phyloP scores from a whole-genome alignment of 2,797 vertebrate species.

The Sebastes steindachneri region DNA sequence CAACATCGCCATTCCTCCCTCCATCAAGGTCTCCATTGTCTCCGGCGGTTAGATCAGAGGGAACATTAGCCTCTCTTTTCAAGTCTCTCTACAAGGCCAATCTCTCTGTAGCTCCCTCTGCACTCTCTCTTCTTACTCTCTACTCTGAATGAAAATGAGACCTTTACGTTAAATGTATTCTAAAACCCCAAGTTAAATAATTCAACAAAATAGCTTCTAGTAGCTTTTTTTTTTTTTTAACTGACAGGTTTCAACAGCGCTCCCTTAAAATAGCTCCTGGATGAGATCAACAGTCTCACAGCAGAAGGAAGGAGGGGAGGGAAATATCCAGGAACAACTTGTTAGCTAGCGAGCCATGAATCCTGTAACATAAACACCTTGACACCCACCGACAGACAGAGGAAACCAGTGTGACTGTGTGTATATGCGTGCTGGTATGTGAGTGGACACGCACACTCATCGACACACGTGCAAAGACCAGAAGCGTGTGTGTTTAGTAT shows the following conservation, averaged over 20 bases:
- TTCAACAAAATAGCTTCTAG: slow-evolving; percentile 3
- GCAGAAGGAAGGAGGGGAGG: neutral
- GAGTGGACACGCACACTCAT: neutral
- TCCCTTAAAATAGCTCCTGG: slow-evolving; percentile 50
- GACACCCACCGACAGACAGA: slow-evolving; percentile 18
- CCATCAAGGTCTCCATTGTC: slow-evolving; percentile 74
- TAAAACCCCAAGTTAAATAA: slow-evolving; percentile 9
- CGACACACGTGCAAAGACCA: slow-evolving; percentile 1
- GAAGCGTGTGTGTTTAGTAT: slow-evolving; percentile 31
- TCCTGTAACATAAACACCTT: slow-evolving; percentile 54
- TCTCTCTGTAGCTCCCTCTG: slow-evolving; percentile 8
- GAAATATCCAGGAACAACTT: slow-evolving; percentile 14
- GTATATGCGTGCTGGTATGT: neutral
- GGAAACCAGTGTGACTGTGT: neutral
- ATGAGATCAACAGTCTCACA: slow-evolving; percentile 48
- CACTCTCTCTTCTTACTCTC: neutral
- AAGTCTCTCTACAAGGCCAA: slow-evolving; percentile 26
- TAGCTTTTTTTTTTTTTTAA: neutral
- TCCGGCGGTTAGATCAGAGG: slow-evolving; percentile 55
- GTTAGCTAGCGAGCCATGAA: slow-evolving; percentile 26
- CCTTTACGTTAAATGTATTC: slow-evolving; percentile 30
- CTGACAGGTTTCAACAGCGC: slow-evolving; percentile 19
- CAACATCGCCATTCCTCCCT: slow-evolving; percentile 30
- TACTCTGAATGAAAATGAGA: slow-evolving; percentile 21
- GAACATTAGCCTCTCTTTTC: slow-evolving; percentile 46